Evolutionary conservation across 2,113 vertebrate genomes (phyloP), one percentile per base, ranked within the genome.

Genomic region (Riparia riparia): DNA sequence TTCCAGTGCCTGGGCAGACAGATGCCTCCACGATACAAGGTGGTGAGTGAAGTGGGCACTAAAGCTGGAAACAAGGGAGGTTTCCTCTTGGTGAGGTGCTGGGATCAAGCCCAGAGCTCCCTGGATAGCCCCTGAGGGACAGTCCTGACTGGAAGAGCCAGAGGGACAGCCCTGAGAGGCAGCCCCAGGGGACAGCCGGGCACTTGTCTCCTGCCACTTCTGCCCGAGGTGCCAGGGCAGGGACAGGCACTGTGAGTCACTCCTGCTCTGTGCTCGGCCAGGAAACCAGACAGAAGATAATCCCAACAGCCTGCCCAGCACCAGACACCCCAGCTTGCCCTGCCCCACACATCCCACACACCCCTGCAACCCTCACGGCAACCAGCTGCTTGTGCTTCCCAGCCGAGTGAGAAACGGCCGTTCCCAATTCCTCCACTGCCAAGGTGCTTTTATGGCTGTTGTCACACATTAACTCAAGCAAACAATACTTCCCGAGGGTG

Each of bases 351-450:
- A 61, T 18, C 61, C 77, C 45, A n/a, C 26, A 22, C 47, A 21
- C 9, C 8, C 31, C 19, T 1, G 3, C 17, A 45, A 29, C 25
- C 28, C 28, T 12, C 65, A 10, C 0, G 0, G 37, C 12, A 12
- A 6, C 2, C 2, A 80, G 45, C 28, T 6, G 32, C n/a, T 68
- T 1, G 2, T 21, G 28, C 25, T 39, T 22, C 51, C 2, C 3
- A 18, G 7, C 54, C 0, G 1, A 22, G n/a, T 2, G 3, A 65
- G 60, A 20, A 44, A 3, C 16, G 12, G 4, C 50, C 1, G 0
- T 6, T 71, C 9, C 7, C 3, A 4, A 14, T 16, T 1, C 12
- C 82, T 21, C 9, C 8, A 9, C 1, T 3, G 68, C 32, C 11
- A 0, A 5, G 0, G 34, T 3, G n/a, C 26, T 42, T 0, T 8